Base-by-base conservation (phyloP, 1,140 invertebrate genomes). In the Leptinotarsa defecta region DNA sequence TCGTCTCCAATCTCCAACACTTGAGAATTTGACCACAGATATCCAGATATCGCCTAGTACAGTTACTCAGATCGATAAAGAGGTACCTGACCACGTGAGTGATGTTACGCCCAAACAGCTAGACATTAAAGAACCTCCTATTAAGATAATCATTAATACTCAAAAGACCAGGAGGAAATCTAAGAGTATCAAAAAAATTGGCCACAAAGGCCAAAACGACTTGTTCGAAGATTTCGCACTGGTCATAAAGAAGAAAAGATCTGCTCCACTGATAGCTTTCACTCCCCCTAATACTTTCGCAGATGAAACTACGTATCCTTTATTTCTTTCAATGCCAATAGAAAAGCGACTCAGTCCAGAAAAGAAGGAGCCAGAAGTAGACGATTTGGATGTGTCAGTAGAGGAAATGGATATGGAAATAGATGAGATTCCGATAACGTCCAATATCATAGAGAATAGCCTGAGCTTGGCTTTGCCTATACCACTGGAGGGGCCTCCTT, bases 401-500 rank as follows among this genome's bases (percentile, higher is more conserved):
- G 76, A 80, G 52, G 79, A 80, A 78, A 80, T 80, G 76, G 79
- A 80, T 49, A 80, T 80, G 79, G 79, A 80, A 71, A 49, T 80
- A n/a, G 79, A 80, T 34, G 76, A 80, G 43, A 79, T 77, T 62
- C 77, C 79, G 3, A 70, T 78, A 4, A 76, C 69, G 20, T 64
- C 69, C 22, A 80, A 57, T 57, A 80, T 80, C 8, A 80, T 80
- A n/a, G 79, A 80, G 24, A 65, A 27, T 65, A 61, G 27, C 11
- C 6, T 48, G 4, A 52, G 52, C 19, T 20, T 71, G 20, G 68
- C 27, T 15, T 27, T 71, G 19, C 4, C 69, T 71, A 11, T 57
- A 52, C n/a, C 52, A 57, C 52, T 17, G 2, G 52, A 57, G 15
- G 34, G 34, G 34, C 34, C 34, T 43, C 8, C 34, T 34, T 8